Base-by-base conservation (phyloP, 2,113 vertebrate genomes). In the Baryphthengus martii region DNA sequence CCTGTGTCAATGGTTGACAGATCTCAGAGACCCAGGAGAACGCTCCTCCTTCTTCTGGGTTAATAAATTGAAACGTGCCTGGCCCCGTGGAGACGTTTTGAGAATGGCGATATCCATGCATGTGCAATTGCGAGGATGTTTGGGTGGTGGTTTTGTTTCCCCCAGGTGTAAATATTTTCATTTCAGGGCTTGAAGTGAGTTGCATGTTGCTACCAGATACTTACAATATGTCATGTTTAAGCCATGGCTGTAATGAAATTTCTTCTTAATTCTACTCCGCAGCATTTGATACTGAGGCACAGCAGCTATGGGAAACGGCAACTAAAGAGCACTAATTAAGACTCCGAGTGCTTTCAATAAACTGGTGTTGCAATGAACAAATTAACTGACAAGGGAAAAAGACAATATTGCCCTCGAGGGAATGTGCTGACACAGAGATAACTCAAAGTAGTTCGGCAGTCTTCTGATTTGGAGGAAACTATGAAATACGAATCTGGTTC, bases 301-400 rank as follows among this genome's bases (percentile, higher is more conserved):
- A 92, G 81, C 77, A 96, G 71, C 77, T 81, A 44, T n/a, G 33
- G 65, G 81, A 74, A 96, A 56, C 20, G 80, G 33, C 75, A 87
- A 50, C 68, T 91, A 68, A 94, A 88, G 63, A 90, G 88, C 72
- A 71, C 91, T 96, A 87, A 95, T 93, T 96, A 96, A 96, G 75
- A 91, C 62, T 88, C 23, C 7, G 70, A 95, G 85, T 89, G 86
- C 81, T 95, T 95, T 93, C 92, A 84, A 84, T 88, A 95, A 94
- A 95, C 90, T 80, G 75, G 55, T 83, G 77, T 88, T 84, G 88
- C 78, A 90, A 89, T 75, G 93, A 89, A 80, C 86, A 96, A 97
- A 97, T 96, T 91, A 96, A 94, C 40, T 90, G 53, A 63, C 85
- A 66, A 70, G 78, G 61, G 71, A 77, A 84, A 93, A 97, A 93